Conservation (phyloP, 2,113 vertebrate genomes). For the Neodontobutis hainanensis region DNA sequence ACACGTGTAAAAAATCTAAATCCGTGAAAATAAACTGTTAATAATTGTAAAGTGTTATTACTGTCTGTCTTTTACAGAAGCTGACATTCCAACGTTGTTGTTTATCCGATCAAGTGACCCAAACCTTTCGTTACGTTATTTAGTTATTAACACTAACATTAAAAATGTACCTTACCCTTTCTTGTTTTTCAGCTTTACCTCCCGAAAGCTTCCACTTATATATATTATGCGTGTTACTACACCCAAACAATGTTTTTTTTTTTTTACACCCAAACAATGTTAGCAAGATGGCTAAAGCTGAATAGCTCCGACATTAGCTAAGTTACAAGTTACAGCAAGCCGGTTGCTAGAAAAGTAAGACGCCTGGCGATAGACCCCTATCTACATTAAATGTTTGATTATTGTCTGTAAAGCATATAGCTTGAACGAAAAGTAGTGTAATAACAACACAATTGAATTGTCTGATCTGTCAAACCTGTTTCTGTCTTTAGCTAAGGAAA, state of each 20-base stretch:
- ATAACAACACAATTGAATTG: not conserved
- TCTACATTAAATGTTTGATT: not conserved
- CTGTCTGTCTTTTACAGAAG: not conserved
- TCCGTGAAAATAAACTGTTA: not conserved
- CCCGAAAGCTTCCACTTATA: not conserved
- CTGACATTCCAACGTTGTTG: not conserved
- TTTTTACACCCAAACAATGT: too few relatives aligned
- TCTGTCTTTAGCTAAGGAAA: constrained; percentile 44
- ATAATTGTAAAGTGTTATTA: not conserved
- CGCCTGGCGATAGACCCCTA: not conserved
- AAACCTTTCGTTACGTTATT: too few relatives aligned
- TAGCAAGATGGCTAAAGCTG: constrained; percentile 11
- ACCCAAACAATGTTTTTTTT: too few relatives aligned
- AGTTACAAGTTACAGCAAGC: not conserved
- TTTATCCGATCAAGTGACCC: not conserved
- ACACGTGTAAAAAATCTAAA: too few relatives aligned
- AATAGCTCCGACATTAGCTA: not conserved
- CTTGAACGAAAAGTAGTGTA: not conserved
- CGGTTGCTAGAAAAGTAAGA: not conserved
- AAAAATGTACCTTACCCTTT: constrained; percentile 34
- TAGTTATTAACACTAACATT: not conserved
- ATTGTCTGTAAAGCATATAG: not conserved
- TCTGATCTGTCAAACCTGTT: constrained; percentile 34
- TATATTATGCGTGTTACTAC: not conserved
- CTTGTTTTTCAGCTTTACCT: not conserved